Evolutionary conservation across 1,140 invertebrate species (phyloP).

Genomic region (Thaumatotibia leucotreta): DNA sequence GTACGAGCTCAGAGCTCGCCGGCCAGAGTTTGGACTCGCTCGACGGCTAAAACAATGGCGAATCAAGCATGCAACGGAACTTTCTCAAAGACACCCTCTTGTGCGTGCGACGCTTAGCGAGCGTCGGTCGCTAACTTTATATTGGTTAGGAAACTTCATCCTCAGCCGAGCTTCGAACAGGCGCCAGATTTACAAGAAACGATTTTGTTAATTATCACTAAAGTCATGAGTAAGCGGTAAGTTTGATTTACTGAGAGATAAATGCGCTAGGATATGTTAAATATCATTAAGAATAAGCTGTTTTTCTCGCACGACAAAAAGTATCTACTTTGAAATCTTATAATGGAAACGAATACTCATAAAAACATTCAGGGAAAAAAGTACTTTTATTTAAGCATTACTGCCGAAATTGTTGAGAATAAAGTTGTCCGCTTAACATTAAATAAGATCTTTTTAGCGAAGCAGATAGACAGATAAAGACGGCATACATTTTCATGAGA

Average conservation of each 20-base stretch:
- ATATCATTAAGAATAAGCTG: constrained; percentile 29
- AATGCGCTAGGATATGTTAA: not conserved
- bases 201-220: constrained; percentile 18
- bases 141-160: constrained; percentile 66
- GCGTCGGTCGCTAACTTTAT: constrained; percentile 62
- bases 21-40: constrained; percentile 58
- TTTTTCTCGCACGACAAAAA: constrained; percentile 36
- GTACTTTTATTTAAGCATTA: constrained; percentile 45
- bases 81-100: constrained; percentile 66
- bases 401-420: constrained; percentile 46
- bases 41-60: constrained; percentile 66
- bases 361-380: constrained; percentile 33
- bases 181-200: constrained; percentile 31
- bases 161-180: constrained; percentile 31
- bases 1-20: constrained; percentile 48
- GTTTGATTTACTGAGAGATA: not conserved
- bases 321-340: too few relatives aligned
- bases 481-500: constrained; percentile 65
- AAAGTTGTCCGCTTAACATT: constrained; percentile 60
- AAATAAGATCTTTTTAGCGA: constrained; percentile 62
- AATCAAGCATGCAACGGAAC: constrained; percentile 73
- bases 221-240: not conserved
- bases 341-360: constrained; percentile 19
- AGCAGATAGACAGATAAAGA: constrained; percentile 61
- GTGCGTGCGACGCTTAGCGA: constrained; percentile 67